Evolutionary conservation across 2,797 vertebrate genomes (phyloP), one percentile per base, ranked within the genome.

Genomic region (Dendrocincla fuliginosa): DNA sequence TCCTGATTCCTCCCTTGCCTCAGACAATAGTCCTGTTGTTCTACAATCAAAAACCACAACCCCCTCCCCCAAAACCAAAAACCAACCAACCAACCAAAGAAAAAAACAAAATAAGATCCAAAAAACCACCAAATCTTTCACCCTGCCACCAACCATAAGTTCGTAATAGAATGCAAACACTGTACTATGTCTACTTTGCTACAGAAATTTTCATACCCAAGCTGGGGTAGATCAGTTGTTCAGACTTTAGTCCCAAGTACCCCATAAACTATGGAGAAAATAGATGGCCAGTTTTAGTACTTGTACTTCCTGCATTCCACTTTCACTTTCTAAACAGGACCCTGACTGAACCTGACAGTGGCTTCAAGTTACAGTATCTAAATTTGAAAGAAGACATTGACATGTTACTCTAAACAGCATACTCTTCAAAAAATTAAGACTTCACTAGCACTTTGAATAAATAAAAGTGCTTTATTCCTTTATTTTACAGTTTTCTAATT

Each of bases 391-490:
- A 69, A 39, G 68, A 50, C 46, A 56, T 27, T 35, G 44, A 49
- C 30, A 14, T 42, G 24, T 84, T 95, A 77, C 39, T 67, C 47
- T 42, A 60, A 74, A 42, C 11, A 90, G 28, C 53, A 69, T 68
- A 32, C 52, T 60, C 18, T 28, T 80, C 10, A 74, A 94, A 46
- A 87, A 86, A 63, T 57, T 9, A 65, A 55, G 57, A 70, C 19
- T 77, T 92, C 42, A 60, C n/a, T 60, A 53, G 82, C 64, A 89
- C 73, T 90, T 85, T 50, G 82, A 79, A 49, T 49, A 60, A 77
- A 69, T 53, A 16, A 50, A 92, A 90, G 84, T 92, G 84, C 87
- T 96, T 76, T 84, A 71, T 65, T 80, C 27, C 33, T 79, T 89
- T 89, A 49, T 70, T 87, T 89, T 89, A 59, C 32, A 24, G 32